These are phyloP conservation scores for Drosophila trichaetosa DNA, from an alignment of 2,888 invertebrate genomes.

Conservation along the genomic window DNA sequence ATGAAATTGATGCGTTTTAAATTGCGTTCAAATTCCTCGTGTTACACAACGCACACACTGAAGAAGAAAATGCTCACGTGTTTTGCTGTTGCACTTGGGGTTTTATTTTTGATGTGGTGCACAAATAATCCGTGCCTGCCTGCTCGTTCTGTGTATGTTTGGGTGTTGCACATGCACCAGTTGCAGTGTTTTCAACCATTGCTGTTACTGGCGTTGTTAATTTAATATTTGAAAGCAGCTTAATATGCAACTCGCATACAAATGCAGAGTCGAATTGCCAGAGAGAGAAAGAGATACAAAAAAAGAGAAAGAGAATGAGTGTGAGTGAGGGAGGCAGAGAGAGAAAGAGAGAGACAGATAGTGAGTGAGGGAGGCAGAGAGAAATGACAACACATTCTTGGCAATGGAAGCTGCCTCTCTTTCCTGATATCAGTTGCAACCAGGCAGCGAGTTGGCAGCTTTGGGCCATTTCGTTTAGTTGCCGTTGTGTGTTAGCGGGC, in stretches of 20 bases:
- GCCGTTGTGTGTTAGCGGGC: conserved; percentile 56
- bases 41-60: conserved; percentile 31
- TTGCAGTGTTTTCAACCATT: conserved; percentile 36
- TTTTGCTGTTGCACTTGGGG: conserved; percentile 34
- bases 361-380: background rate
- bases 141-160: conserved; percentile 6
- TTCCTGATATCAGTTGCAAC: conserved; percentile 50
- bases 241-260: conserved; percentile 67
- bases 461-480: conserved; percentile 49
- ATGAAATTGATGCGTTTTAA: conserved; percentile 80
- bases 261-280: conserved; percentile 12
- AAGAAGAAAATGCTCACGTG: conserved; percentile 18
- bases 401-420: conserved; percentile 25
- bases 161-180: conserved; percentile 34
- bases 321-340: background rate
- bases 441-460: conserved; percentile 43
- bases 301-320: conserved; percentile 2
- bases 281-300: background rate
- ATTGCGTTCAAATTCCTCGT: conserved; percentile 73
- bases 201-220: conserved; percentile 63
- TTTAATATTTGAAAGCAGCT: conserved; percentile 80
- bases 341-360: conserved; percentile 1
- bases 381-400: conserved; percentile 35
- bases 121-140: conserved; percentile 66
- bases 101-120: conserved; percentile 47